Conservation (phyloP, 2,113 vertebrate genomes). For the Calyptomena viridis region DNA sequence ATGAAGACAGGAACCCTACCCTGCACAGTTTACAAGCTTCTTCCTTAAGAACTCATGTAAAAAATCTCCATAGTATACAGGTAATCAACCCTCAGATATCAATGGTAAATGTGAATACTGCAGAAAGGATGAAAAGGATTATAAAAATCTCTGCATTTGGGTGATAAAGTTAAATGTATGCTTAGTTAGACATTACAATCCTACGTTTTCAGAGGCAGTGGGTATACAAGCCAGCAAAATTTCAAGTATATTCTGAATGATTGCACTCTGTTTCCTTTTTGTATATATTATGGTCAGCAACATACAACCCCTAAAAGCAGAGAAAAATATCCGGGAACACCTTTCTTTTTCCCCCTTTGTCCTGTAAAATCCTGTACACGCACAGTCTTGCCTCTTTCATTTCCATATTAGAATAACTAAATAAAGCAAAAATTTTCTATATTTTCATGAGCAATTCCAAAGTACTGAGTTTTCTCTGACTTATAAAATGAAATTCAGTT, state of each 20-base stretch:
- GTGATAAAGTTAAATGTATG: neutral
- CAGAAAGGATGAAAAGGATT: neutral
- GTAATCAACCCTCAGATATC: neutral
- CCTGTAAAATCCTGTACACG: neutral
- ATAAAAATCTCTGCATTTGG: neutral
- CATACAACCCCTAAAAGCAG: neutral
- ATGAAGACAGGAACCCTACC: neutral
- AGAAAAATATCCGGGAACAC: neutral
- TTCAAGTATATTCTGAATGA: neutral
- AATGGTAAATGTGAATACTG: neutral
- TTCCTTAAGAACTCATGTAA: neutral
- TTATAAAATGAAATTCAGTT: neutral
- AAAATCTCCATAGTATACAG: neutral
- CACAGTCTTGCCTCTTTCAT: neutral
- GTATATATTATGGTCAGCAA: neutral
- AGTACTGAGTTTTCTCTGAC: neutral
- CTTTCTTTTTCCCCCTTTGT: rapidly evolving
- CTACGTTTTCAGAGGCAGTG: neutral
- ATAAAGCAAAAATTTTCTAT: neutral
- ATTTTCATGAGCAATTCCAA: neutral
- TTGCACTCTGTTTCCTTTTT: neutral
- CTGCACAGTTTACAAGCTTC: neutral
- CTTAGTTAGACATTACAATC: neutral
- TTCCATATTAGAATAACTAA: neutral
- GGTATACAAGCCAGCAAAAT: neutral